phyloP scores from a whole-genome alignment of 2,797 vertebrate species.

The Dendrocincla tyrannina region DNA sequence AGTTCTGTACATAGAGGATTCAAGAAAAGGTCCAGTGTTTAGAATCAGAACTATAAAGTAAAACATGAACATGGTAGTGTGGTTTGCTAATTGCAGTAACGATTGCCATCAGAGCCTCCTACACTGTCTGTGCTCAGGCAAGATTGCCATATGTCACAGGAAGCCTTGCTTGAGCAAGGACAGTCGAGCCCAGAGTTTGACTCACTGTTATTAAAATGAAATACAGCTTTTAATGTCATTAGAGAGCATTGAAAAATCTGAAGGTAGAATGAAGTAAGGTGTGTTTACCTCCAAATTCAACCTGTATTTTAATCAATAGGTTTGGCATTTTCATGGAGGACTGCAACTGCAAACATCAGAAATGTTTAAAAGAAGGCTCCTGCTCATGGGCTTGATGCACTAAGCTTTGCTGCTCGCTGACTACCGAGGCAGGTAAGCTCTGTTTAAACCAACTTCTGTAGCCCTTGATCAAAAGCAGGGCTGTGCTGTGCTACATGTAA shows the following conservation, averaged over 20 bases:
- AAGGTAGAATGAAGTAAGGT: background rate
- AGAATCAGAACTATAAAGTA: slow-evolving; percentile 33
- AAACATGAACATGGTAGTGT: slow-evolving; percentile 17
- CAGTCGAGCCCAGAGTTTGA: slow-evolving; percentile 5
- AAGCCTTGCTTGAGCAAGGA: slow-evolving; percentile 52
- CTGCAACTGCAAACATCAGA: background rate
- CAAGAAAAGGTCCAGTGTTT: slow-evolving; percentile 58
- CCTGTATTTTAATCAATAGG: background rate
- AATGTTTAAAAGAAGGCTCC: background rate
- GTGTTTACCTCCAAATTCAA: background rate
- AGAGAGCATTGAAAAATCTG: background rate
- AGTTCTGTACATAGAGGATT: slow-evolving; percentile 42
- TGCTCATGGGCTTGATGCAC: background rate
- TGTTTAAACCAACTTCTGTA: background rate
- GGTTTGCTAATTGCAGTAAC: slow-evolving; percentile 58
- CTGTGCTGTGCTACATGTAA: background rate
- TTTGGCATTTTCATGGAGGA: background rate
- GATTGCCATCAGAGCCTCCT: slow-evolving; percentile 60
- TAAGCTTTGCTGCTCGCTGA: background rate
- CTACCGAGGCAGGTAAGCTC: background rate
- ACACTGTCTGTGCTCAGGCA: slow-evolving; percentile 59
- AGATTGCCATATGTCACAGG: slow-evolving; percentile 65
- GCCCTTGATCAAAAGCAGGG: background rate
- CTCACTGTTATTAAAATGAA: background rate
- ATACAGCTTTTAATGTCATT: background rate